Percentiles rank a stretch among this genome's conserved stretches.
Evolutionary conservation across 2,113 vertebrate genomes (phyloP).

Genomic region (Malurus elegans): DNA sequence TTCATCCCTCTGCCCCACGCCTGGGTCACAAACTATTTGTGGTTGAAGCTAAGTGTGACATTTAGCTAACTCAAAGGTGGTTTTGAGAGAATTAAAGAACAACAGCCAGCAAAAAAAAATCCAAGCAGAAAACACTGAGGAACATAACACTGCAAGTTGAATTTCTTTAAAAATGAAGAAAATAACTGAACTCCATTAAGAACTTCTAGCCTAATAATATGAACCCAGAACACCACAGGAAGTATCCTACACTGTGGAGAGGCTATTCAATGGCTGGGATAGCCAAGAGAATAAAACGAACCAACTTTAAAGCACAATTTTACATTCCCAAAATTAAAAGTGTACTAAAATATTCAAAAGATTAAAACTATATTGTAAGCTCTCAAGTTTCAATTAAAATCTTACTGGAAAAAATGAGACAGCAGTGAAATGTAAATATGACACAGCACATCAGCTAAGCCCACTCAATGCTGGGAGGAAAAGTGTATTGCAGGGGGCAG

Average conservation of each 20-base stretch:
- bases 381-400: not conserved
- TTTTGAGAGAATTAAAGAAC: not conserved
- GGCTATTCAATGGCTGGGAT: not conserved
- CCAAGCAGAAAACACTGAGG: not conserved
- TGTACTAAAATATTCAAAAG: not conserved
- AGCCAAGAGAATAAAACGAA: not conserved
- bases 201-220: not conserved
- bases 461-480: not conserved
- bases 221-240: not conserved
- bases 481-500: not conserved
- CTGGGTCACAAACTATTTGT: not conserved
- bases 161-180: not conserved
- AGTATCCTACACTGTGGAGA: not conserved
- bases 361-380: not conserved
- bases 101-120: not conserved
- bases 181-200: not conserved
- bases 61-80: not conserved
- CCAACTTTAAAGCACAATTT: not conserved
- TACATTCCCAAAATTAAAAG: not conserved
- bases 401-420: not conserved
- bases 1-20: not conserved
- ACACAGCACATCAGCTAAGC: not conserved
- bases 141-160: fast-evolving
- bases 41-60: not conserved
- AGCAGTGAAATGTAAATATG: not conserved